Evolutionary conservation across 1,140 invertebrate species (phyloP), one percentile per base, ranked within the genome.

Genomic region (Drosophila azteca): DNA sequence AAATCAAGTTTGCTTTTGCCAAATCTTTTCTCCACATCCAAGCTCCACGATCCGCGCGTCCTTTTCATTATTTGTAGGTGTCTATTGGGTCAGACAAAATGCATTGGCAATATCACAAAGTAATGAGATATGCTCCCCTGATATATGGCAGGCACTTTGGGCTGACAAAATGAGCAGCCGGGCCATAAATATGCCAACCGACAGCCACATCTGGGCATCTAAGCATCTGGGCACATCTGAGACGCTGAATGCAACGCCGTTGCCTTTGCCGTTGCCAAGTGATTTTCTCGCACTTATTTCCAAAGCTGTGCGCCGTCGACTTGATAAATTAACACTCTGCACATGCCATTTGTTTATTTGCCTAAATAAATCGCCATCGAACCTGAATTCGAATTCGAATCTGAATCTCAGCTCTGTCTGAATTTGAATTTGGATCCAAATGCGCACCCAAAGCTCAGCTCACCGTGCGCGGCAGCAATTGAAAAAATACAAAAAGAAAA

Each of bases 331-430:
- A 88, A 85, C 82, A 88, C 78, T 78, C 74, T 76, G 83, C 82
- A 85, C 82, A 85, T 85, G 83, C 82, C 82, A 85, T 85, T 87
- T 85, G 82, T 88, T 88, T 85, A 85, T 87, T 85, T 82, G 82
- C 55, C 69, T 66, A 88, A 88, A 85, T 85, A 85, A 88, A 85
- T 85, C 83, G 82, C 65, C 69, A 74, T 65, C 55, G 53, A 68
- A 79, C 71, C 71, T 66, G 73, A 76, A 74, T 74, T 74, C 61
- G 72, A 55, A 65, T 66, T 74, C 61, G 72, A 55, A 65, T 66
- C 71, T 22, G 54, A 76, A 75, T 80, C 64, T 60, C 62, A 73
- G 24, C 62, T 79, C 45, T 60, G 66, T 79, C 45, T 63, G 64
- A 77, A 77, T 76, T 66, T 60, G 71, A 70, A 71, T 61, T 72